phyloP scores from a whole-genome alignment of 2,797 vertebrate genomes.

The Sardinella longiceps region DNA sequence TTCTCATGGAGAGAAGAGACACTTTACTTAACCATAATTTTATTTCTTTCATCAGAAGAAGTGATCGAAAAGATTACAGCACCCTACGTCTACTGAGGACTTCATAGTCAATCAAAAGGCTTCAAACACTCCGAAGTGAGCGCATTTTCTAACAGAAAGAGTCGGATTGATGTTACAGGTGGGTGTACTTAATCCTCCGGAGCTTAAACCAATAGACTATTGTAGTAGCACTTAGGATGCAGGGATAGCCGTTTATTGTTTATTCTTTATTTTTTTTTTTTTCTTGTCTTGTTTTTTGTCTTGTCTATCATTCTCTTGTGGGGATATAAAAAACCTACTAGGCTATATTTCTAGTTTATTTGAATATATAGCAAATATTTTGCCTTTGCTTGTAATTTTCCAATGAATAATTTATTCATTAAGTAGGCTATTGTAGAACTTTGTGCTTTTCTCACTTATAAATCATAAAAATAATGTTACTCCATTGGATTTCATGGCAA shows the following conservation, averaged over 20 bases:
- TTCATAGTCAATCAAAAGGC: neutral
- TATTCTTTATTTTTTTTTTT: no score
- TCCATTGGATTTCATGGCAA: neutral
- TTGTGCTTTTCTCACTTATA: no score
- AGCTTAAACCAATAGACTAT: neutral
- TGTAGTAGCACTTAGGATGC: no score
- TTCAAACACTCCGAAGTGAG: neutral
- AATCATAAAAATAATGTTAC: neutral
- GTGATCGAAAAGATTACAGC: neutral
- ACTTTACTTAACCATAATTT: neutral
- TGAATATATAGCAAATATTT: no score
- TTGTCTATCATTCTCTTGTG: neutral
- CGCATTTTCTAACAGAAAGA: neutral
- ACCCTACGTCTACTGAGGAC: neutral
- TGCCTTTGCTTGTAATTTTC: no score
- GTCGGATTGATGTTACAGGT: constrained; percentile 18
- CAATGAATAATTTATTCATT: no score
- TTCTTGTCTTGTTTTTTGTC: no score
- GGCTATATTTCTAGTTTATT: no score
- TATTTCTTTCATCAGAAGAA: neutral
- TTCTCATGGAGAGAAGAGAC: neutral
- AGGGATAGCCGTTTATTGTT: no score
- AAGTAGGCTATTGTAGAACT: no score
- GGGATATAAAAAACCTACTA: neutral
- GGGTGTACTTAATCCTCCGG: neutral